Base-by-base conservation (phyloP, 2,113 vertebrate species). In the Tenrec ecaudatus region DNA sequence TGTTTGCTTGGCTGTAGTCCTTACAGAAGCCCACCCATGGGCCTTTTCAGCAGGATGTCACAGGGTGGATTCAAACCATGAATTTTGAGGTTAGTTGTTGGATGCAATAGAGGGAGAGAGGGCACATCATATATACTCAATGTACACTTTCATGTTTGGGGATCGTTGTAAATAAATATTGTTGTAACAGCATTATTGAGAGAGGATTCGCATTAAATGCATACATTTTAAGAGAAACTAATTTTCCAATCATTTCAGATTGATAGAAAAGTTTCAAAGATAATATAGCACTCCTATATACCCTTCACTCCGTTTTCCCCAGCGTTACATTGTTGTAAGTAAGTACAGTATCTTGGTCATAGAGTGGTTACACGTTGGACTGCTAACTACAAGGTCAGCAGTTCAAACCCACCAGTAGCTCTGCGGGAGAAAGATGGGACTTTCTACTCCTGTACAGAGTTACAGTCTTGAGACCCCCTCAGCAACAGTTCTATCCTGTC, bases 191-290 rank as follows among this genome's bases (percentile, higher is more conserved):
- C 23, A 68, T 86, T 87, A 43, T 47, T 47, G 47, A 77, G 57
- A 31, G 33, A 17, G 36, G 57, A 80, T 33, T 66, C 22, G 43
- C 38, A 57, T 58, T 22, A 66, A 23, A 8, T 40, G 11, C 22
- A 71, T 79, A 47, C 10, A 20, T 73, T 89, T 87, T 38, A 33
- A 47, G 29, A 92, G 36, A 64, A 36, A 31, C 15, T 64, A 68
- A 78, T 78, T 93, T 83, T 79, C 23, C 11, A 71, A 64, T 78
- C 87, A 83, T 43, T 78, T 73, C 62, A 71, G 60, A 33, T 78
- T 78, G 29, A 31, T 22, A 71, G 43, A 71, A 90, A 87, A 31
- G 53, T 68, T 79, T n/a, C n/a, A 83, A 33, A 82, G 38, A 82
- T 78, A 64, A 43, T 25, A 60, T 20, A 15, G 16, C 62, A 69